Percentiles rank a stretch among this genome's conserved stretches.
phyloP scores from a whole-genome alignment of 2,113 vertebrate genomes.

The Syngnathus scovelli region DNA sequence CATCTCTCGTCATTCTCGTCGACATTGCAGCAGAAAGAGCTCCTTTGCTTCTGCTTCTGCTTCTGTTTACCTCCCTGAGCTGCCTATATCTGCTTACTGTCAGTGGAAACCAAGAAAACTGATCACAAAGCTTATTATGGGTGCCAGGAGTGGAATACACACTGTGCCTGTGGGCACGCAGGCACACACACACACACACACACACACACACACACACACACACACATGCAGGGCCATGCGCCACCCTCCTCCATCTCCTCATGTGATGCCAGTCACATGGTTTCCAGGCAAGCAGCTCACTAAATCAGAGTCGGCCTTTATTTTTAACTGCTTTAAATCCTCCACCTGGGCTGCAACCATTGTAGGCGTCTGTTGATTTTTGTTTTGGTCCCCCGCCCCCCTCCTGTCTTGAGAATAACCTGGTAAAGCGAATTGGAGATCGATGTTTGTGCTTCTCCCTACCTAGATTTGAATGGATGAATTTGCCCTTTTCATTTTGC shows the following conservation, averaged over 20 bases:
- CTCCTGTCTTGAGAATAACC: neutral
- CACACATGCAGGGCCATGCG: constrained; percentile 6
- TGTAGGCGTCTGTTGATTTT: neutral
- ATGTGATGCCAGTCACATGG: constrained; percentile 75
- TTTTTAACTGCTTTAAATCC: constrained; percentile 71
- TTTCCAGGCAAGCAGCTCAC: constrained; percentile 71
- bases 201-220: constrained; percentile 14
- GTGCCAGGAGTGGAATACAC: constrained; percentile 42
- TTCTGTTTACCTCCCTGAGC: constrained; percentile 59
- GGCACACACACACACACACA: constrained; percentile 10
- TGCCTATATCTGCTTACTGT: constrained; percentile 67
- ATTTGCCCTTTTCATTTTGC: neutral
- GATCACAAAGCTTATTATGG: constrained; percentile 70
- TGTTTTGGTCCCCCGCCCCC: neutral
- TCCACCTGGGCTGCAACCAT: constrained; percentile 47
- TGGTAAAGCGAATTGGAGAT: neutral
- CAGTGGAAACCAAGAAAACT: constrained; percentile 68
- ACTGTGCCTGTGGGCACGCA: constrained; percentile 13
- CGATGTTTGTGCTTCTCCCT: constrained; percentile 2
- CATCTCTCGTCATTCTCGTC: constrained; percentile 23
- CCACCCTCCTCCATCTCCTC: constrained; percentile 45
- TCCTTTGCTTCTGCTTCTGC: constrained; percentile 7
- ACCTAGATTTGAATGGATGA: neutral
- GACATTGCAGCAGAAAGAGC: constrained; percentile 44
- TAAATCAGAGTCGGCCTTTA: constrained; percentile 75